Conservation (phyloP, 2,797 vertebrate species). For the Epinephelus awoara region DNA sequence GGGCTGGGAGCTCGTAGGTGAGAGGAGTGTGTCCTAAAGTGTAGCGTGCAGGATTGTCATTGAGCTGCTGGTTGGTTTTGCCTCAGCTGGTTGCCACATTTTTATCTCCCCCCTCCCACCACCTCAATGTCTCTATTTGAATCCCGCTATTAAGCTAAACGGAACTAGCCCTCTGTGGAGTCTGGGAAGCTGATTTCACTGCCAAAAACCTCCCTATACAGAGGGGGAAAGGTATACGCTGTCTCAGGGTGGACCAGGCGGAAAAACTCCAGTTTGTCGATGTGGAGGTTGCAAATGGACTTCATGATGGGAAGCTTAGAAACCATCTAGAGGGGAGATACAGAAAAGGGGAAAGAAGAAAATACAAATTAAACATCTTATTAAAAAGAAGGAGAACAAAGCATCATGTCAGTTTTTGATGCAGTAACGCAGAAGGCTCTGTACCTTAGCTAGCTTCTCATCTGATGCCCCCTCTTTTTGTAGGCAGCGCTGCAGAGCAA, state of each 20-base stretch:
- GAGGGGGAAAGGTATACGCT: slow-evolving; percentile 90
- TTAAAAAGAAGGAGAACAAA: not conserved
- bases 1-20: slow-evolving; percentile 62
- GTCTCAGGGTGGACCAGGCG: slow-evolving; percentile 92
- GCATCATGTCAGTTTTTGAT: not conserved
- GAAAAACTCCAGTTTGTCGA: slow-evolving; percentile 95
- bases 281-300: slow-evolving; percentile 94
- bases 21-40: slow-evolving; percentile 83
- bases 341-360: slow-evolving; percentile 12
- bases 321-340: slow-evolving; percentile 86
- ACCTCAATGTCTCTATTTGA: slow-evolving; percentile 67
- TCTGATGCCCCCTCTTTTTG: slow-evolving; percentile 88
- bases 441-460: slow-evolving; percentile 93
- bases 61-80: slow-evolving; percentile 82
- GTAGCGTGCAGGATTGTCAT: slow-evolving; percentile 87
- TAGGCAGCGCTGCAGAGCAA: slow-evolving; percentile 91
- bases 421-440: not conserved
- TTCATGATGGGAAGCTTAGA: slow-evolving; percentile 93
- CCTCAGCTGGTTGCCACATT: slow-evolving; percentile 78
- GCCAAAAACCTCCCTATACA: slow-evolving; percentile 93
- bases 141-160: slow-evolving; percentile 24
- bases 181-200: slow-evolving; percentile 92
- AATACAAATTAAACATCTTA: not conserved
- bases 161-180: slow-evolving; percentile 88
- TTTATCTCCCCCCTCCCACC: slow-evolving; percentile 54